phyloP scores from a whole-genome alignment of 2,888 invertebrate species.

The Encarsia formosa region DNA sequence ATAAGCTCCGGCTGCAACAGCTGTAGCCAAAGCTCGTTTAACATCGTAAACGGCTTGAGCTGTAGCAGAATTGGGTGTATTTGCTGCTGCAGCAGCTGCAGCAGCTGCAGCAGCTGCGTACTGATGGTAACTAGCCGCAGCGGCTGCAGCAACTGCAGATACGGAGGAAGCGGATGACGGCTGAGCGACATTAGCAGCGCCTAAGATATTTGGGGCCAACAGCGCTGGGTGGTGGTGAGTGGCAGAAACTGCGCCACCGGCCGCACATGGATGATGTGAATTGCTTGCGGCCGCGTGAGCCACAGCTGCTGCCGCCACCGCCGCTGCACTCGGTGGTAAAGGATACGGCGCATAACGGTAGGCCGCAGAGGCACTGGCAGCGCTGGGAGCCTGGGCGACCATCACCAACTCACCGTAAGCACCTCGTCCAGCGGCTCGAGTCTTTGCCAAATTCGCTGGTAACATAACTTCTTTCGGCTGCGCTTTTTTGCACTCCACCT shows the following conservation, averaged over 20 bases:
- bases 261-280: constrained; percentile 24
- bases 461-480: constrained; percentile 99
- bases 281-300: constrained; percentile 37
- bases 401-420: constrained; percentile 97
- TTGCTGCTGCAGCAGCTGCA: constrained; percentile 44
- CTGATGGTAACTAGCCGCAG: constrained; percentile 48
- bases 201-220: constrained; percentile 18
- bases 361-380: constrained; percentile 54
- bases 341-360: constrained; percentile 50
- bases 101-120: constrained; percentile 38
- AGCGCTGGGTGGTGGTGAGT: constrained; percentile 38
- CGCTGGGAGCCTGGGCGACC: constrained; percentile 66
- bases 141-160: constrained; percentile 60
- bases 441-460: constrained; percentile 92
- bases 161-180: constrained; percentile 52
- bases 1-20: constrained; percentile 56
- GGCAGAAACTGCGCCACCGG: constrained; percentile 15
- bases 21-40: constrained; percentile 56
- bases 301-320: constrained; percentile 44
- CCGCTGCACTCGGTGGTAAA: constrained; percentile 50
- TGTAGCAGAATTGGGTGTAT: constrained; percentile 44
- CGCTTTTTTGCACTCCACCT: constrained; percentile 99
- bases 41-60: constrained; percentile 55
- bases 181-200: constrained; percentile 5
- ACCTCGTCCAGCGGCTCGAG: constrained; percentile 90